These are phyloP conservation scores for Cordylochernes scorpioides DNA, from an alignment of 2,888 invertebrate species.

Conservation along the genomic window DNA sequence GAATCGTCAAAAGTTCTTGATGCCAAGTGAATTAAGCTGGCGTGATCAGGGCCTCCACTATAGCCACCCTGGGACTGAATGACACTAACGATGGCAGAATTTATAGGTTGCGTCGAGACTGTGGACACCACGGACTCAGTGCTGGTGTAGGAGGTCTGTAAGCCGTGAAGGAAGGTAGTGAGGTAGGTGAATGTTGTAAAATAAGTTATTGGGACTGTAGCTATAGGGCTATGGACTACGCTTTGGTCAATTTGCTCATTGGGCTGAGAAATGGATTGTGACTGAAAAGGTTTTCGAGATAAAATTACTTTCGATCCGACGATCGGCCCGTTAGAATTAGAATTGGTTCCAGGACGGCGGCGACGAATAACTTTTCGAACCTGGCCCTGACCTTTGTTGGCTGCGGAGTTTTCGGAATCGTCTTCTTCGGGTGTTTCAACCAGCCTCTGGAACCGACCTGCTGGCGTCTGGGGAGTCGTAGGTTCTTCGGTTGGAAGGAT, in stretches of 20 bases:
- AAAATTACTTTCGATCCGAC: too few species aligned
- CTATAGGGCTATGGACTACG: neutral
- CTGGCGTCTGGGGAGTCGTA: too few species aligned
- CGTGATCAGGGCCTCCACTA: constrained; percentile 2
- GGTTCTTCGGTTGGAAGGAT: too few species aligned
- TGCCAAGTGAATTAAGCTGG: constrained; percentile 6
- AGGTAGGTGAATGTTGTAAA: constrained; percentile 15
- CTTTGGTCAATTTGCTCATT: too few species aligned
- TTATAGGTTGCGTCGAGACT: constrained; percentile 10
- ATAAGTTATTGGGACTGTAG: constrained; percentile 13
- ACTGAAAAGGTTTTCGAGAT: neutral
- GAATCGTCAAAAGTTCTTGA: constrained; percentile 9
- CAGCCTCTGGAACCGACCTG: too few species aligned
- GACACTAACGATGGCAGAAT: constrained; percentile 6
- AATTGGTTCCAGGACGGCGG: neutral
- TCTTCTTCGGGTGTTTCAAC: constrained; percentile 8
- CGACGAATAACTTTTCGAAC: too few species aligned
- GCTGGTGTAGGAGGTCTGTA: constrained; percentile 13
- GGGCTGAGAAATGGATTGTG: neutral
- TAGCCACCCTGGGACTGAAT: constrained; percentile 7
- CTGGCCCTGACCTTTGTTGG: too few species aligned
- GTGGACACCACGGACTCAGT: constrained; percentile 12
- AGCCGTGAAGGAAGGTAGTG: constrained; percentile 15
- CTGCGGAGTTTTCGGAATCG: too few species aligned
- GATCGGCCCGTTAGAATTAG: neutral